Base-by-base conservation (phyloP, 2,888 invertebrate species). In the Augochlorella aurata region DNA sequence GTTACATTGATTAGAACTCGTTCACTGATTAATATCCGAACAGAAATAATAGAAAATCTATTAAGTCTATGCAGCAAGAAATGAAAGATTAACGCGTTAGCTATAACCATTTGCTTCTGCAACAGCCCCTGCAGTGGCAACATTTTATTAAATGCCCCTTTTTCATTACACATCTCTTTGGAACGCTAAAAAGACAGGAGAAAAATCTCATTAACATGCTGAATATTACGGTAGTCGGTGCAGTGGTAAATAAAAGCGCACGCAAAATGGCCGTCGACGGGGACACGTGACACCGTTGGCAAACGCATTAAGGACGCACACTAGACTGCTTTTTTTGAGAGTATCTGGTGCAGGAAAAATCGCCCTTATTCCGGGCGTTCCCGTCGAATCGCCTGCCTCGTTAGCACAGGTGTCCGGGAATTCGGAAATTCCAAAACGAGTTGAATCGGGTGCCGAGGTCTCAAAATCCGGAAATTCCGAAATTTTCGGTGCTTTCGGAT, bases 141-240 rank as follows among this genome's bases (percentile, higher is more conserved):
- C 58, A 24, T 58, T 58, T 24, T 58, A 58, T 58, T 58, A 58
- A 58, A 58, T 58, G 16, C 16, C 21, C 14, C 58, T 24, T 0
- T 24, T 24, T 24, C 24, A 24, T 24, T 16, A 7, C 7, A 2
- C 14, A 14, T 8, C 24, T 12, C 24, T 58, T 58, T 58, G 24
- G 24, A 24, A 16, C 58, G 24, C 58, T 24, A 58, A 58, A 58
- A 58, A 24, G 58, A 2, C 14, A 24, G 14, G 58, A 58, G 24
- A 24, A 58, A 58, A 24, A 24, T 24, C 58, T 58, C 58, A 58
- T 58, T 58, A 58, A 58, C 58, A 58, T 24, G 58, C 58, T 58
- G 58, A 58, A 58, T 58, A 58, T 58, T 58, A 58, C 58, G 58
- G 24, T 58, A 58, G 24, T 24, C 58, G 8, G 24, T 24, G 16